Evolutionary conservation across 2,888 invertebrate genomes (phyloP).

Genomic region (Enchytraeus crypticus): DNA sequence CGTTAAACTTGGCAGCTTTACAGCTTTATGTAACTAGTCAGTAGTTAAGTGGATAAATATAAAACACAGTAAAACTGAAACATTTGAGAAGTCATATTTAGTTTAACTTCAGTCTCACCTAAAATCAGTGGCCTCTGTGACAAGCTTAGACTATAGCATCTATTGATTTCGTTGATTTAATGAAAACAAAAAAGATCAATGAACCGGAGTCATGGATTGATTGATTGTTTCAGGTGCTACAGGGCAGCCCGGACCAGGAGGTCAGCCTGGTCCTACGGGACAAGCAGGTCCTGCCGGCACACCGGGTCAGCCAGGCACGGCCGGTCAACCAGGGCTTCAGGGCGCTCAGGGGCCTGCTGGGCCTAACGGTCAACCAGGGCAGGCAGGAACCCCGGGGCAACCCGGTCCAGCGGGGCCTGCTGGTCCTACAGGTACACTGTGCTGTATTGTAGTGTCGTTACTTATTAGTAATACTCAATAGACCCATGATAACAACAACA

Average conservation of each 20-base stretch:
- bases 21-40: no score
- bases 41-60: no score
- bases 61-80: no score
- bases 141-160: no score
- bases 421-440: not conserved
- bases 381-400: not conserved
- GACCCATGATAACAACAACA: no score
- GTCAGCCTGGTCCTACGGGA: slow-evolving; percentile 16
- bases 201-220: not conserved
- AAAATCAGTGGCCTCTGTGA: no score
- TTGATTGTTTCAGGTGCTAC: slow-evolving; percentile 1
- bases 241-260: slow-evolving; percentile 4
- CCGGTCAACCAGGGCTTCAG: slow-evolving; percentile 16
- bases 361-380: not conserved
- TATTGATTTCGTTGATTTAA: no score
- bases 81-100: no score
- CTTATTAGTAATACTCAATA: no score
- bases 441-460: no score
- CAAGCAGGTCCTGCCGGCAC: slow-evolving; percentile 16
- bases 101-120: no score
- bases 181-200: not conserved
- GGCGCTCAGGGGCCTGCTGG: slow-evolving; percentile 7
- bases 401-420: not conserved
- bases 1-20: no score
- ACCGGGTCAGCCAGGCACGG: slow-evolving; percentile 11